Conservation (phyloP, 2,113 vertebrate species). For the Uropsilus gracilis region DNA sequence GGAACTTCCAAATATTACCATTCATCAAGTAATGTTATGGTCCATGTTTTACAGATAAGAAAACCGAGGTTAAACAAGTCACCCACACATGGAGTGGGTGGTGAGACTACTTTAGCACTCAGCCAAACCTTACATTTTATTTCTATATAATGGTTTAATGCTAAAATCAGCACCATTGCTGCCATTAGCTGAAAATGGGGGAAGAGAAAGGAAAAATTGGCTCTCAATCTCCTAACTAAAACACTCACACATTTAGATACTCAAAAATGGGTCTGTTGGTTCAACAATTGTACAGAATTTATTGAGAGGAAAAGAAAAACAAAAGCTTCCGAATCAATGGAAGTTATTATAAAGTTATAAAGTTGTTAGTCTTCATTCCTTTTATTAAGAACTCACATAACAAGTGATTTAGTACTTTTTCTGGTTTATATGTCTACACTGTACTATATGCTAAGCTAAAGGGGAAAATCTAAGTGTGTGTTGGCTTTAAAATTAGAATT, state of each 20-base stretch:
- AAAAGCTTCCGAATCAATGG: neutral
- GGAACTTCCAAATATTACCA: neutral
- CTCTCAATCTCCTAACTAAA: neutral
- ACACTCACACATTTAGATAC: neutral
- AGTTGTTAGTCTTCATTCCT: neutral
- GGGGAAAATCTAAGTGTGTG: slow-evolving; percentile 13
- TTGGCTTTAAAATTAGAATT: slow-evolving; percentile 48
- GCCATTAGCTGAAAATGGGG: neutral
- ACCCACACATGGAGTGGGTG: neutral
- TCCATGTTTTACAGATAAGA: neutral
- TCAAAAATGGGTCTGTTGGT: neutral
- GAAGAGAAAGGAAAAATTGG: neutral
- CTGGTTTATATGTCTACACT: neutral
- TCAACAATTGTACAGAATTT: neutral
- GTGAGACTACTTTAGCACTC: neutral
- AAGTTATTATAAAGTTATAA: neutral
- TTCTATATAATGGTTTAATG: neutral
- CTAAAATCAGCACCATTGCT: neutral
- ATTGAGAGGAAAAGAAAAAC: neutral
- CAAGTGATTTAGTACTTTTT: neutral
- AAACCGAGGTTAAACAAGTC: neutral
- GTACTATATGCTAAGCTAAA: neutral
- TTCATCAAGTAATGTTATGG: neutral
- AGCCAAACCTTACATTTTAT: neutral
- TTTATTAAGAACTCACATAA: slow-evolving; percentile 21